Conservation (phyloP, 1,140 invertebrate genomes). For the Calliopsis andreniformis region DNA sequence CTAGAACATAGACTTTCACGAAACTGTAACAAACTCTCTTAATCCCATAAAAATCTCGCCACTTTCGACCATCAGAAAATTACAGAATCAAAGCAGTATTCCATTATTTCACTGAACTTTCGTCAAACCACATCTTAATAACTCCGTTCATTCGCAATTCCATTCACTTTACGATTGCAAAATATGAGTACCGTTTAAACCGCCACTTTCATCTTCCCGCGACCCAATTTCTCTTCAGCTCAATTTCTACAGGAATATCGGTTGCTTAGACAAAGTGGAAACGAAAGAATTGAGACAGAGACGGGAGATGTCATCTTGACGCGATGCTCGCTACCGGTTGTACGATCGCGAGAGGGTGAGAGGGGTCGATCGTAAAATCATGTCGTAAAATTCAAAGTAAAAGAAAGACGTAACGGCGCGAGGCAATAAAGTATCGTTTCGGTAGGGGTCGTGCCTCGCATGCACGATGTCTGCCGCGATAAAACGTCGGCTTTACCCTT, state of each 20-base stretch:
- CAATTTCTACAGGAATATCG: constrained; percentile 19
- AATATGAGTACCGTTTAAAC: background rate
- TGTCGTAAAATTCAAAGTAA: constrained; percentile 59
- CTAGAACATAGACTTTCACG: too few relatives aligned
- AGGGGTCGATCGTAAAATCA: constrained; percentile 56
- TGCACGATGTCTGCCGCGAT: constrained; percentile 52
- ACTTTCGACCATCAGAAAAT: background rate
- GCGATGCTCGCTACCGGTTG: background rate
- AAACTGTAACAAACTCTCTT: too few relatives aligned
- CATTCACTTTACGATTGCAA: background rate
- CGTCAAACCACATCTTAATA: too few relatives aligned
- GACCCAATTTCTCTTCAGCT: background rate
- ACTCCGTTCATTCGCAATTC: too few relatives aligned
- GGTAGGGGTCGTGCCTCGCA: constrained; percentile 20
- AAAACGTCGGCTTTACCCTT: constrained; percentile 45
- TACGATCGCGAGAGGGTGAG: background rate
- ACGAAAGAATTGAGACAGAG: background rate
- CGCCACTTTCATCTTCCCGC: background rate
- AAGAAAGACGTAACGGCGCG: constrained; percentile 58
- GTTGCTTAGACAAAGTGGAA: background rate
- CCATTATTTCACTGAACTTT: too few relatives aligned
- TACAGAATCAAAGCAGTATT: too few relatives aligned
- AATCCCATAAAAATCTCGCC: too few relatives aligned
- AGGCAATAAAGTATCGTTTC: constrained; percentile 60
- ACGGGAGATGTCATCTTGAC: constrained; percentile 44